A percentile compares a stretch with the other conserved stretches of the same genome.
These are phyloP conservation scores for Sebastes minor DNA, from an alignment of 2,797 vertebrate genomes.

Conservation along the genomic window DNA sequence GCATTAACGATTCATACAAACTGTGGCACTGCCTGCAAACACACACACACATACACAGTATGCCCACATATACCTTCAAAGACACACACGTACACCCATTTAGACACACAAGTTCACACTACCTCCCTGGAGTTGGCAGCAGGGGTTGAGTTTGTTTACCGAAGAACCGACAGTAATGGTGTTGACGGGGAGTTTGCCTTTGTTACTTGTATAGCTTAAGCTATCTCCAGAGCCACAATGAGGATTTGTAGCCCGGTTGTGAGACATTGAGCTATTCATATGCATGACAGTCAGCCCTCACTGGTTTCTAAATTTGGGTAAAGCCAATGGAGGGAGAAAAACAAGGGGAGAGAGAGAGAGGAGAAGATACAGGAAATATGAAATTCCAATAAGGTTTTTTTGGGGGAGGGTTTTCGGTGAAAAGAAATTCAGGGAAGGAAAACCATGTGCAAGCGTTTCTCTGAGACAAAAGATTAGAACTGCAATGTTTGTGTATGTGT, in stretches of 20 bases:
- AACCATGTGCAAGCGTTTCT: slow-evolving; percentile 15
- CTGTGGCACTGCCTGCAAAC: slow-evolving; percentile 23
- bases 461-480: slow-evolving; percentile 25
- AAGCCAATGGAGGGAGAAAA: slow-evolving; percentile 6
- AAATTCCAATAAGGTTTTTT: slow-evolving; percentile 70
- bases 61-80: neutral
- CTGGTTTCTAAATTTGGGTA: slow-evolving; percentile 71
- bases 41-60: neutral
- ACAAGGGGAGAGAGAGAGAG: neutral
- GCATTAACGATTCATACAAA: slow-evolving; percentile 68
- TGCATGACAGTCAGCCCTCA: slow-evolving; percentile 70
- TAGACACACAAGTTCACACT: neutral
- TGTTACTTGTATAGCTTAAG: slow-evolving; percentile 57
- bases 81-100: neutral
- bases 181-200: slow-evolving; percentile 51
- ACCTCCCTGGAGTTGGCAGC: slow-evolving; percentile 4
- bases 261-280: slow-evolving; percentile 77
- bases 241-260: slow-evolving; percentile 67
- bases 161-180: slow-evolving; percentile 42
- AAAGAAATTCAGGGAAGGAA: slow-evolving; percentile 48
- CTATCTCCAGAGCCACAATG: slow-evolving; percentile 55
- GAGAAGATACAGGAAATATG: slow-evolving; percentile 49
- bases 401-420: slow-evolving; percentile 29
- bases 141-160: slow-evolving; percentile 29
- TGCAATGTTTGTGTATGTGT: neutral